phyloP scores from a whole-genome alignment of 2,888 invertebrate genomes.

The Sceliomorpha sp. region DNA sequence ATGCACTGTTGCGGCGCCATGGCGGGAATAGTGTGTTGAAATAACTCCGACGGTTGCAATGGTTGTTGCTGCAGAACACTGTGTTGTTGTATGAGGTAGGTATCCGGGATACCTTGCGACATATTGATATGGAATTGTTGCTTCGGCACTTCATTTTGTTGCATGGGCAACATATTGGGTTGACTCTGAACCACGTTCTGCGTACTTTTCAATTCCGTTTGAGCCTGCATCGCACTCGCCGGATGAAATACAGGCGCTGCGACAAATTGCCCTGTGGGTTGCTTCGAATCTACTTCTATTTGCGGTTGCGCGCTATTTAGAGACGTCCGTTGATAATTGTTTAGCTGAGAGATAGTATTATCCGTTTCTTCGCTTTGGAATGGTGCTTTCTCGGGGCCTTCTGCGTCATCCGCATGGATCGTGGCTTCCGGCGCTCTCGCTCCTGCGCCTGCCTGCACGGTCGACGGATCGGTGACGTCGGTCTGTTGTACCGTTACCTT shows the following conservation, averaged over 20 bases:
- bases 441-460: not conserved
- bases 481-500: not conserved
- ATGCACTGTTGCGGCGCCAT: conserved; percentile 28
- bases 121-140: conserved; percentile 14
- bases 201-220: conserved; percentile 3
- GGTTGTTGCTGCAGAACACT: conserved; percentile 19
- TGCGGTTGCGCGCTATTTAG: no score
- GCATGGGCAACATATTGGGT: conserved; percentile 5
- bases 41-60: conserved; percentile 24
- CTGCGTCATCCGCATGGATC: no score
- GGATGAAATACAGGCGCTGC: not conserved
- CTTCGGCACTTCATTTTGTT: conserved; percentile 4
- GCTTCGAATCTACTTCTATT: no score
- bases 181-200: conserved; percentile 24
- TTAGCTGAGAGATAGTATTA: no score
- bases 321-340: no score
- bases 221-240: not conserved
- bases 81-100: not conserved
- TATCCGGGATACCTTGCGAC: not conserved
- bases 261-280: no score
- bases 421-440: not conserved
- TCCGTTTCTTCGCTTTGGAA: no score
- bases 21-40: conserved; percentile 9
- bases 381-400: no score
- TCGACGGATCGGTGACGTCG: not conserved